A percentile compares a stretch with the other conserved stretches of the same genome.
These are phyloP conservation scores for Aulostomus chinensis DNA, from an alignment of 2,797 vertebrate species.

Conservation along the genomic window DNA sequence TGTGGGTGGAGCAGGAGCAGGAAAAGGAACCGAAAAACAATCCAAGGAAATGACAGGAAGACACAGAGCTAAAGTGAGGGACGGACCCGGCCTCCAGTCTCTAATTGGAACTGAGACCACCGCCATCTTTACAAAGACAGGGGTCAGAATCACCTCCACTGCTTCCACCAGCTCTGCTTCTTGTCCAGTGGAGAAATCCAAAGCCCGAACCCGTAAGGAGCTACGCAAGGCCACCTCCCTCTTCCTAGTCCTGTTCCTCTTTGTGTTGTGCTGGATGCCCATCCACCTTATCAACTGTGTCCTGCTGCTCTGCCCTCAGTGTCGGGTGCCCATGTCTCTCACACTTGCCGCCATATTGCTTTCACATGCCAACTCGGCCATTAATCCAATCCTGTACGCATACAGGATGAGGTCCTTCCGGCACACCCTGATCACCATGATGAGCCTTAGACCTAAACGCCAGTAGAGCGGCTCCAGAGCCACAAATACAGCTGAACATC, in stretches of 20 bases:
- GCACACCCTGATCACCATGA: slow-evolving; percentile 79
- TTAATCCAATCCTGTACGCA: slow-evolving; percentile 87
- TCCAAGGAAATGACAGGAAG: not conserved
- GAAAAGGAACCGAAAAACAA: not conserved
- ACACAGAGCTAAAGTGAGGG: not conserved
- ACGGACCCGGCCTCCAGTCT: not conserved
- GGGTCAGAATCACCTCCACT: not conserved
- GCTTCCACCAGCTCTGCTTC: not conserved
- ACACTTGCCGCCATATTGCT: slow-evolving; percentile 82
- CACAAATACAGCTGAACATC: too few relatives aligned
- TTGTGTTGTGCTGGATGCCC: slow-evolving; percentile 88
- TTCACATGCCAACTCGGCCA: slow-evolving; percentile 86
- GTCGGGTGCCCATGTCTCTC: slow-evolving; percentile 29
- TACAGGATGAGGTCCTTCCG: slow-evolving; percentile 86
- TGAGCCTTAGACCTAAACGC: not conserved
- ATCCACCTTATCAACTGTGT: slow-evolving; percentile 86
- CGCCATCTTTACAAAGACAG: not conserved
- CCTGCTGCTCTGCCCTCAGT: slow-evolving; percentile 69
- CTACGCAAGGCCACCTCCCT: slow-evolving; percentile 85
- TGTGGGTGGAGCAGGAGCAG: not conserved
- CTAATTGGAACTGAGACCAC: slow-evolving; percentile 4
- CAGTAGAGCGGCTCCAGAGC: slow-evolving; percentile 1
- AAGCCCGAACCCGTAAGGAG: slow-evolving; percentile 71
- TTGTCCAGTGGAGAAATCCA: not conserved
- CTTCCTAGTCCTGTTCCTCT: slow-evolving; percentile 86